Evolutionary conservation across 2,797 vertebrate species (phyloP).

Genomic region (Babyrousa celebensis): DNA sequence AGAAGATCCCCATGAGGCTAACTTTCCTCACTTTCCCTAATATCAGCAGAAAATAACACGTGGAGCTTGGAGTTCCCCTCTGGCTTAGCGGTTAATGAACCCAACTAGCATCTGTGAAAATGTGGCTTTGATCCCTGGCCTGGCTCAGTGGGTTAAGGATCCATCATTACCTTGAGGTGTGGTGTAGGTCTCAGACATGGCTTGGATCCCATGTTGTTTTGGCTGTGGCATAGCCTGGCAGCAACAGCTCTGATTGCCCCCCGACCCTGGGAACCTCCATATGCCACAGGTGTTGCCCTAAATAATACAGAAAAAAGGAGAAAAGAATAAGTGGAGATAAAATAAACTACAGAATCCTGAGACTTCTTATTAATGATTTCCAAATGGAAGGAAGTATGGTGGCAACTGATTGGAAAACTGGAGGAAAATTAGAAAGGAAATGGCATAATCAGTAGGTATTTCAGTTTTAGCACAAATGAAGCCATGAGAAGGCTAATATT

Average conservation of each 20-base stretch:
- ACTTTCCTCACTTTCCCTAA: rapidly evolving
- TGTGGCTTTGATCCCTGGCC: too few relatives aligned
- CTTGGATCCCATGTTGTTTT: too few relatives aligned
- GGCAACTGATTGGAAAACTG: not conserved
- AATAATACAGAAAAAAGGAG: not conserved
- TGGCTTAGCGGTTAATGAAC: too few relatives aligned
- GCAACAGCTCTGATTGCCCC: too few relatives aligned
- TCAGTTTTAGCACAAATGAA: not conserved
- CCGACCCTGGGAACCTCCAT: too few relatives aligned
- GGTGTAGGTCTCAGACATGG: too few relatives aligned
- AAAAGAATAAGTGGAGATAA: not conserved
- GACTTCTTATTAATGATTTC: not conserved
- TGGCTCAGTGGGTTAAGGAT: too few relatives aligned
- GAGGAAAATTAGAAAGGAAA: not conserved
- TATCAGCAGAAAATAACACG: not conserved
- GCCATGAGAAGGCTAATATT: not conserved
- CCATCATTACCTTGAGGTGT: too few relatives aligned
- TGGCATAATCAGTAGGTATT: not conserved
- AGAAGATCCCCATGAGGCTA: not conserved
- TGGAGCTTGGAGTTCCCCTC: not conserved
- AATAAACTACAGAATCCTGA: not conserved
- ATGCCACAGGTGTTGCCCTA: too few relatives aligned
- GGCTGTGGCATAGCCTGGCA: too few relatives aligned
- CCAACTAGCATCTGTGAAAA: too few relatives aligned
- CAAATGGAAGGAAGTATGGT: not conserved